phyloP scores from a whole-genome alignment of 2,888 invertebrate genomes.

The Andrena marginata region DNA sequence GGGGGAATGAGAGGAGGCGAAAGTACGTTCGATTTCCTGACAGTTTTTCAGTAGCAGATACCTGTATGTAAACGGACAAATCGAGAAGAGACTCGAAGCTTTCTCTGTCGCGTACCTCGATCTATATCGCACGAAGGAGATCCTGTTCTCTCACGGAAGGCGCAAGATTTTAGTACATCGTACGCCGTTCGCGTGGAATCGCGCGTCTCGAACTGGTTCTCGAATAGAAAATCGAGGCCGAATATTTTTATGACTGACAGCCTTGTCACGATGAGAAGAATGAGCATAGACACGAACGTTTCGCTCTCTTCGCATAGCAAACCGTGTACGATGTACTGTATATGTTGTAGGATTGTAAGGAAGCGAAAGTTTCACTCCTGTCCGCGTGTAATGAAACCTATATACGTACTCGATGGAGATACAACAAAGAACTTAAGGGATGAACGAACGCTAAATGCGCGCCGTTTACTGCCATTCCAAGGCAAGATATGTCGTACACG shows the following conservation, averaged over 20 bases:
- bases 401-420: slow-evolving; percentile 32
- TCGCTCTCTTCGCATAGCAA: neutral
- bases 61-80: slow-evolving; percentile 6
- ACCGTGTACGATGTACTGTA: slow-evolving; percentile 38
- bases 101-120: slow-evolving; percentile 22
- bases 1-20: slow-evolving; percentile 21
- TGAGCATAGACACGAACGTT: neutral
- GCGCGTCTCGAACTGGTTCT: slow-evolving; percentile 5
- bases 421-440: slow-evolving; percentile 15
- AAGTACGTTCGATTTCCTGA: slow-evolving; percentile 41
- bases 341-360: neutral
- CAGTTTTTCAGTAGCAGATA: slow-evolving; percentile 20
- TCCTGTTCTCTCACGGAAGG: slow-evolving; percentile 12
- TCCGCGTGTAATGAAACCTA: slow-evolving; percentile 28
- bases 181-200: slow-evolving; percentile 25
- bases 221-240: neutral
- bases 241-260: slow-evolving; percentile 30
- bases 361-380: slow-evolving; percentile 31
- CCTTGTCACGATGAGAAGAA: slow-evolving; percentile 2
- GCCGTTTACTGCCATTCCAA: slow-evolving; percentile 32
- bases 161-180: slow-evolving; percentile 39
- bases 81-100: slow-evolving; percentile 8
- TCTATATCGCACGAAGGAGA: slow-evolving; percentile 24
- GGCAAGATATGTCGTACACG: slow-evolving; percentile 29
- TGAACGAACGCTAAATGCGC: neutral